A percentile compares a stretch with the other conserved stretches of the same genome.
Evolutionary conservation across 2,888 invertebrate genomes (phyloP).

Genomic region (Bellardia pandia): DNA sequence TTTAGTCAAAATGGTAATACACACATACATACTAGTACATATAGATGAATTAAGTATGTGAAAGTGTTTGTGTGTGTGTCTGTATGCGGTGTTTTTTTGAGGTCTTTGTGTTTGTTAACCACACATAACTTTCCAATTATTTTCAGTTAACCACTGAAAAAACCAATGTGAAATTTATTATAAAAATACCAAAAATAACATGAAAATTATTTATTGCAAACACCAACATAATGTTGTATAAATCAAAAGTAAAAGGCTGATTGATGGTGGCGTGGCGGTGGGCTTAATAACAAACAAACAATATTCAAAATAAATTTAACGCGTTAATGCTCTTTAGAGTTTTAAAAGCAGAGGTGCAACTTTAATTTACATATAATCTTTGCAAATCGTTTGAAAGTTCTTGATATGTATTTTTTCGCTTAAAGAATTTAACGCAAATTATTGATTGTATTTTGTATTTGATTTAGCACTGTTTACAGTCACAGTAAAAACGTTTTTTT

Average conservation of each 20-base stretch:
- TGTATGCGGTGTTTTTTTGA: conserved; percentile 24
- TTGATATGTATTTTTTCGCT: background rate
- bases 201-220: conserved; percentile 66
- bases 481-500: background rate
- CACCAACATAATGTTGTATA: conserved; percentile 47
- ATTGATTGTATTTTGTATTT: conserved; percentile 4
- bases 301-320: conserved; percentile 35
- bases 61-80: conserved; percentile 6
- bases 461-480: conserved; percentile 13
- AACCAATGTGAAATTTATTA: conserved; percentile 71
- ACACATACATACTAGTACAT: background rate
- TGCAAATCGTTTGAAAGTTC: background rate
- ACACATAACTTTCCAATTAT: conserved; percentile 73
- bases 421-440: conserved; percentile 1
- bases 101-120: conserved; percentile 65
- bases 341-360: background rate
- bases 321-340: background rate
- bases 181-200: conserved; percentile 70
- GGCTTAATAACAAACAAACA: background rate
- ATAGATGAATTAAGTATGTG: background rate
- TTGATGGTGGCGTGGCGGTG: conserved; percentile 18
- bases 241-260: conserved; percentile 35
- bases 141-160: conserved; percentile 70
- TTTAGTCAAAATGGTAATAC: conserved; percentile 1
- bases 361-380: background rate